Conservation (phyloP, 2,113 vertebrate species). For the Pseudorectes ferrugineus region DNA sequence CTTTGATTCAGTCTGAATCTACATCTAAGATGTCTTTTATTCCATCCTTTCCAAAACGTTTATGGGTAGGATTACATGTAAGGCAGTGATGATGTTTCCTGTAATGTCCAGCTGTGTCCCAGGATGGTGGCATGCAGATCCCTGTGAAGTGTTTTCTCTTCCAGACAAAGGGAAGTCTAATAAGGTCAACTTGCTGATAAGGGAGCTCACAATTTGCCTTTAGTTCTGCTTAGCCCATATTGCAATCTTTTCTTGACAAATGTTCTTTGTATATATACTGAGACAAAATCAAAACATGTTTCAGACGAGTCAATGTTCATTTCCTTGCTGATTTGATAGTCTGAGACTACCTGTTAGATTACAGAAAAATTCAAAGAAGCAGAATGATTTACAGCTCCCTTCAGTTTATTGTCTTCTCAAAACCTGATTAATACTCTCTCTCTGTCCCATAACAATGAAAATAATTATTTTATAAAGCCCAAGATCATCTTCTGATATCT, state of each 20-base stretch:
- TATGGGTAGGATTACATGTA: background rate
- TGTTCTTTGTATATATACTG: rapidly evolving
- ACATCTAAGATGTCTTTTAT: background rate
- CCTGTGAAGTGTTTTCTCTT: background rate
- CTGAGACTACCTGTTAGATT: background rate
- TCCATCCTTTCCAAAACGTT: background rate
- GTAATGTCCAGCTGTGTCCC: background rate
- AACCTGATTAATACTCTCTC: background rate
- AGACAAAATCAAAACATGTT: background rate
- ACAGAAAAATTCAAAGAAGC: background rate
- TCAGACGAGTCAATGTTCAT: background rate
- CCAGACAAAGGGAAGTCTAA: background rate
- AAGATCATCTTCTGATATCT: background rate
- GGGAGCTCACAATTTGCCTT: background rate
- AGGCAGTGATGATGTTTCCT: background rate
- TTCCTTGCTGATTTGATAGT: background rate
- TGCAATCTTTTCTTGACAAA: background rate
- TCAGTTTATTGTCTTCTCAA: background rate
- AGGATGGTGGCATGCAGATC: background rate
- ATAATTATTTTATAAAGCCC: background rate
- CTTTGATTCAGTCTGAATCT: background rate
- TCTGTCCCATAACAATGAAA: background rate
- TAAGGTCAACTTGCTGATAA: background rate
- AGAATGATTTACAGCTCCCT: background rate
- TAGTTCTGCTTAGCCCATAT: background rate